Evolutionary conservation across 1,140 invertebrate species (phyloP).

Genomic region (Drosophila ohnishii): DNA sequence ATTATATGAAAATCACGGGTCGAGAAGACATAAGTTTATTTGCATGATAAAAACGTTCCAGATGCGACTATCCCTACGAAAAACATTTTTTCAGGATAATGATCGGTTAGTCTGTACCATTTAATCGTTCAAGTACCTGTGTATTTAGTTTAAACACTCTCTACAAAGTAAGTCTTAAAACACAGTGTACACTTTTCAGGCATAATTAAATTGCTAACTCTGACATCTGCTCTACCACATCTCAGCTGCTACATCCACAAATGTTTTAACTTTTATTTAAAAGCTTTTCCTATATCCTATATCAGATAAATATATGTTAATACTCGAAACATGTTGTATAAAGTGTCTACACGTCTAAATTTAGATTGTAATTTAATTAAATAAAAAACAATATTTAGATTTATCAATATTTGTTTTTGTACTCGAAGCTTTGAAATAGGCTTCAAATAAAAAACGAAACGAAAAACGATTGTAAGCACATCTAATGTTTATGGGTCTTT

Average conservation of each 20-base stretch:
- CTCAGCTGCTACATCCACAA: conserved; percentile 37
- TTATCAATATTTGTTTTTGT: conserved; percentile 6
- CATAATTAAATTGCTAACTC: conserved; percentile 6
- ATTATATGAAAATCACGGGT: conserved; percentile 49
- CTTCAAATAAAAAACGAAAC: not conserved
- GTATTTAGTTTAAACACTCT: conserved; percentile 7
- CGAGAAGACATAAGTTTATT: not conserved
- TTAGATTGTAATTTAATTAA: conserved; percentile 78
- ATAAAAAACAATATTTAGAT: conserved; percentile 75
- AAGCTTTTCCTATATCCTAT: conserved; percentile 66
- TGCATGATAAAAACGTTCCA: not conserved
- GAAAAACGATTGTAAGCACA: not conserved
- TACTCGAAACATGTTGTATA: conserved; percentile 66
- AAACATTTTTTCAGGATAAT: not conserved
- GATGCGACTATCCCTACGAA: not conserved
- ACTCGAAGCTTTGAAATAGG: not conserved
- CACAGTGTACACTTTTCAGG: conserved; percentile 26
- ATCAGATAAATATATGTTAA: conserved; percentile 56
- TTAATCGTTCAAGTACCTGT: not conserved
- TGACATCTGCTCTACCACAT: conserved; percentile 22
- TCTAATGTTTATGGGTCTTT: no score
- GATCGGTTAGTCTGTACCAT: not conserved
- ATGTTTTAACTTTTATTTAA: conserved; percentile 67
- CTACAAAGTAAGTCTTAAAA: conserved; percentile 27
- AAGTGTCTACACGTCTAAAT: conserved; percentile 72